Percentiles rank a stretch among this genome's conserved stretches.
phyloP scores from a whole-genome alignment of 2,888 invertebrate species.

The Tanypteryx hageni region DNA sequence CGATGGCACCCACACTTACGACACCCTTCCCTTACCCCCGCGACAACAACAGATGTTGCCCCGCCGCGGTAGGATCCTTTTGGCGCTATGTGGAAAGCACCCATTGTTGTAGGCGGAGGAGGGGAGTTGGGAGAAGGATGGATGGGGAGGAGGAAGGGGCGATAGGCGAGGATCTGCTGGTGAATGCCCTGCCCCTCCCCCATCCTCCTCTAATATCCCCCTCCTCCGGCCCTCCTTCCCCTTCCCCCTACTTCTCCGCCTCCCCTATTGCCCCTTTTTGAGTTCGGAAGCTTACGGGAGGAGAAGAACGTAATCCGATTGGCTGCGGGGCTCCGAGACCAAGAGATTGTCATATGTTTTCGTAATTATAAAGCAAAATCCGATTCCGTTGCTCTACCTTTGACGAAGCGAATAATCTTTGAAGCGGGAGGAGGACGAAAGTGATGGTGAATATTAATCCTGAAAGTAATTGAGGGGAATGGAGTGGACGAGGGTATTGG shows the following conservation, averaged over 20 bases:
- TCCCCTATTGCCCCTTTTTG: not conserved
- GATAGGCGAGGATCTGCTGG: too few relatives aligned
- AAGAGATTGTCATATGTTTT: constrained; percentile 60
- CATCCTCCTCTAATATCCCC: too few relatives aligned
- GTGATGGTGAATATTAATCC: constrained; percentile 40
- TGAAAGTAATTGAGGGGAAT: constrained; percentile 15
- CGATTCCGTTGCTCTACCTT: constrained; percentile 56
- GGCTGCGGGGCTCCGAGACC: constrained; percentile 35
- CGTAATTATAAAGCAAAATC: constrained; percentile 63
- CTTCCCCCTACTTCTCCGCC: not conserved
- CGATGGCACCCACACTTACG: constrained; percentile 49
- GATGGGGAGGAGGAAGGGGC: not conserved
- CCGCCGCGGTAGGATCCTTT: not conserved
- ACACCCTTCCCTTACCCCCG: constrained; percentile 9
- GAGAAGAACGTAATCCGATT: constrained; percentile 45
- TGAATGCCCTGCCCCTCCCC: too few relatives aligned
- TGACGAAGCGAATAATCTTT: constrained; percentile 54
- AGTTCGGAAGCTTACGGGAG: constrained; percentile 4
- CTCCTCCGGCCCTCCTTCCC: not conserved
- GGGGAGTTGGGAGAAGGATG: not conserved
- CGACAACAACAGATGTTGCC: constrained; percentile 59
- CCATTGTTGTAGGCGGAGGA: not conserved
- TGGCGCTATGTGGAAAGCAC: not conserved
- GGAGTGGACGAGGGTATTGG: not conserved
- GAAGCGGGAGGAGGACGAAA: not conserved